Evolutionary conservation across 1,140 invertebrate species (phyloP).

Genomic region (Amyelois transitella): DNA sequence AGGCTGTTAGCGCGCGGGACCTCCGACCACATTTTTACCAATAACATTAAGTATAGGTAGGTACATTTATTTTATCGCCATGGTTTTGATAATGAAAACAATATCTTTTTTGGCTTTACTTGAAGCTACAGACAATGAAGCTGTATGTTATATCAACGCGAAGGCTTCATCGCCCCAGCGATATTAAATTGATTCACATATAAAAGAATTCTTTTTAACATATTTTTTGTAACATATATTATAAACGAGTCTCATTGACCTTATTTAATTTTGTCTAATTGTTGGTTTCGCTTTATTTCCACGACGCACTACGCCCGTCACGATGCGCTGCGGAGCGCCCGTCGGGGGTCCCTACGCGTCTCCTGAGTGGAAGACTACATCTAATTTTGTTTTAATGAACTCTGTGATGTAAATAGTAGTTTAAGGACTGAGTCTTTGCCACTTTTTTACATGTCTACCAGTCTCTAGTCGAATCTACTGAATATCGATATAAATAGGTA

Average conservation of each 20-base stretch:
- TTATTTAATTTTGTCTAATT: no score
- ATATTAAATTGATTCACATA: no score
- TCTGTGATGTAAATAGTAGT: constrained; percentile 63
- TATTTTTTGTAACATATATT: no score
- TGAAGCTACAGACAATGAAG: no score
- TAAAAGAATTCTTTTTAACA: no score
- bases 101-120: no score
- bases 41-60: neutral
- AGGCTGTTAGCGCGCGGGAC: neutral
- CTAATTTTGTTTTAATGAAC: constrained; percentile 32
- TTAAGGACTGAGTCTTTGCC: constrained; percentile 68
- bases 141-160: no score
- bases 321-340: neutral
- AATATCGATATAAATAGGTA: constrained; percentile 22
- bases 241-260: no score
- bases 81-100: no score
- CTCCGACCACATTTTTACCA: neutral
- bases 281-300: no score
- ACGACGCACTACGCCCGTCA: neutral
- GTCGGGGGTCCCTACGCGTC: constrained; percentile 26
- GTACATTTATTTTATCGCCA: no score
- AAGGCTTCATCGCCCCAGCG: no score
- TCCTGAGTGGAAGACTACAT: constrained; percentile 29
- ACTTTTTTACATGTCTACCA: constrained; percentile 70
- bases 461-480: constrained; percentile 27